phyloP scores from a whole-genome alignment of 2,888 invertebrate genomes.

The Sicus ferrugineus region DNA sequence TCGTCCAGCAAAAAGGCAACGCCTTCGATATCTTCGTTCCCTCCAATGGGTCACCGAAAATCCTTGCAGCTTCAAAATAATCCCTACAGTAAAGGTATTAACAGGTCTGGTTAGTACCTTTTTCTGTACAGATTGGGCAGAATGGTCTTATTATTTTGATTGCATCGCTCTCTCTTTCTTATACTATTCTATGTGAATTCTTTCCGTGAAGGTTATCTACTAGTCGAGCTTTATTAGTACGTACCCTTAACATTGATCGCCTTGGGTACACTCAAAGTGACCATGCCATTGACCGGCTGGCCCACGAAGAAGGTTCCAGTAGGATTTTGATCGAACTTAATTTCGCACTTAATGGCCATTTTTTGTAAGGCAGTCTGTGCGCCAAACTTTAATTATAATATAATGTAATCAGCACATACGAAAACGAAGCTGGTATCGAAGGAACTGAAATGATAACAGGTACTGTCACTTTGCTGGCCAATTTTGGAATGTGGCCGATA shows the following conservation, averaged over 20 bases:
- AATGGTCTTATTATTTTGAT: background rate
- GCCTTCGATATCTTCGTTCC: conserved; percentile 40
- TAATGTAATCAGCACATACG: conserved; percentile 26
- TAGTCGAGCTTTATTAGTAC: too few relatives aligned
- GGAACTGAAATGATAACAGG: conserved; percentile 31
- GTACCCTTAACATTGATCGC: conserved; percentile 58
- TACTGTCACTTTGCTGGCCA: conserved; percentile 17
- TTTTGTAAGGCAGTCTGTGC: conserved; percentile 26
- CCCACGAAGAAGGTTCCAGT: conserved; percentile 60
- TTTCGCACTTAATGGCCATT: conserved; percentile 61
- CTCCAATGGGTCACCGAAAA: conserved; percentile 54
- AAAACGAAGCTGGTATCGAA: too few relatives aligned
- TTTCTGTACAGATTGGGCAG: too few relatives aligned
- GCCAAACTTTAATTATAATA: conserved; percentile 45
- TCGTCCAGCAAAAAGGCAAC: conserved; percentile 46
- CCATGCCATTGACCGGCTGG: conserved; percentile 55
- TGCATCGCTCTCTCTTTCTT: too few relatives aligned
- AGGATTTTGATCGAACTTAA: conserved; percentile 60
- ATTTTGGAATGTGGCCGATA: background rate
- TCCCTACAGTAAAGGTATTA: conserved; percentile 40
- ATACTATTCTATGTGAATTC: too few relatives aligned
- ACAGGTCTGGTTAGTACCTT: too few relatives aligned
- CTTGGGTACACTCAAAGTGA: conserved; percentile 53
- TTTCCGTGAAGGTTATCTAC: too few relatives aligned
- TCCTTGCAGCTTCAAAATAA: conserved; percentile 54